Conservation (phyloP, 2,797 vertebrate species). For the Odontamblyopus lacepedii region DNA sequence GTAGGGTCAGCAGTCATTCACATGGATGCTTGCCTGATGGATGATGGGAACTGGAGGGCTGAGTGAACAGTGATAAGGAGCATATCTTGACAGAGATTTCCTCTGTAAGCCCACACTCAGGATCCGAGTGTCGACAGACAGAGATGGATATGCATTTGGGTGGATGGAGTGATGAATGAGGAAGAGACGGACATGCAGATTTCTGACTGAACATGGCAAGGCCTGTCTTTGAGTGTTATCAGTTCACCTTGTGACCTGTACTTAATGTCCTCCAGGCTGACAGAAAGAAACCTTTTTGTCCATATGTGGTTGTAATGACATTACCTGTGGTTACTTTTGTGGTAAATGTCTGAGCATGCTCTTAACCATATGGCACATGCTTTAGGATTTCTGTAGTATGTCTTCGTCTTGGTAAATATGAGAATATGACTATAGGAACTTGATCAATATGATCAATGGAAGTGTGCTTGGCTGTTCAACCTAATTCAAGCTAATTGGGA, state of each 20-base stretch:
- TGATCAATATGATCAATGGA: conserved; percentile 67
- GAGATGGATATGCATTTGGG: conserved; percentile 62
- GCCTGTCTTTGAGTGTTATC: conserved; percentile 62
- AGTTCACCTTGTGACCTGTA: conserved; percentile 54
- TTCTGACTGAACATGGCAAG: conserved; percentile 63
- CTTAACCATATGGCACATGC: conserved; percentile 36
- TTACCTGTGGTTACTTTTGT: not conserved
- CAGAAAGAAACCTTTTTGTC: conserved; percentile 2
- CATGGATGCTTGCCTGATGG: conserved; percentile 71
- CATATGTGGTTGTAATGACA: not conserved
- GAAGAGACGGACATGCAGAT: conserved; percentile 53
- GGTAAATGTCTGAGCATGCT: not conserved
- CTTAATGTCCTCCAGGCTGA: conserved; percentile 11
- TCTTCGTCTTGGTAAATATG: conserved; percentile 36
- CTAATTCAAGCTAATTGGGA: conserved; percentile 77
- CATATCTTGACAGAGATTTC: conserved; percentile 78
- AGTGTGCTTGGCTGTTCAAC: conserved; percentile 35
- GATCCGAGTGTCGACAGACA: conserved; percentile 67
- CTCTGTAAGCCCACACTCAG: conserved; percentile 63
- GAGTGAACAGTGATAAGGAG: conserved; percentile 67
- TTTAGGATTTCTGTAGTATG: conserved; percentile 19
- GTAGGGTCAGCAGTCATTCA: conserved; percentile 67
- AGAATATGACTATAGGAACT: conserved; percentile 33
- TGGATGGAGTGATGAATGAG: conserved; percentile 44
- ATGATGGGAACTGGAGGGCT: conserved; percentile 67